Percentiles rank a stretch among this genome's conserved stretches.
These are phyloP conservation scores for Oxyscelio sp. DNA, from an alignment of 2,888 invertebrate genomes.

Conservation along the genomic window DNA sequence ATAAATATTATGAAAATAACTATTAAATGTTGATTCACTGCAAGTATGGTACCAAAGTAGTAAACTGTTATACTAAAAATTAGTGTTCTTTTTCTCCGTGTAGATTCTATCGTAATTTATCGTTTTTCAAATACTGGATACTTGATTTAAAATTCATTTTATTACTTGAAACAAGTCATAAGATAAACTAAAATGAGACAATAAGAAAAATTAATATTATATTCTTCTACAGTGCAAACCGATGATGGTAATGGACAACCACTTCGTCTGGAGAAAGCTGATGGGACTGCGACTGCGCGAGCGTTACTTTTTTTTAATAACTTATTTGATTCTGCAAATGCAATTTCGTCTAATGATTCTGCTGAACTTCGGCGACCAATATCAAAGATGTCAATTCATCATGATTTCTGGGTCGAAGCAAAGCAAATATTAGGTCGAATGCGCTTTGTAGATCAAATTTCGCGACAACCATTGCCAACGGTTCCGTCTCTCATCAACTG, in stretches of 20 bases:
- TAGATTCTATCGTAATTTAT: too few species aligned
- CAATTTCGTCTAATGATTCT: background rate
- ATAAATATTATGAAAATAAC: too few species aligned
- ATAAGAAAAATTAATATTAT: too few species aligned
- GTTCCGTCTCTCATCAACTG: conserved; percentile 14
- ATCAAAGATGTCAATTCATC: background rate
- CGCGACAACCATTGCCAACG: background rate
- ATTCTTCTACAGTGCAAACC: too few species aligned
- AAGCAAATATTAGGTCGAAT: background rate
- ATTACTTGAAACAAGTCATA: too few species aligned
- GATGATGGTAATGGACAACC: background rate
- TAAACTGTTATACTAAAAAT: too few species aligned
- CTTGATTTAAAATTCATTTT: too few species aligned
- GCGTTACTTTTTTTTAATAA: conserved; percentile 18
- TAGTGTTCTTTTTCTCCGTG: too few species aligned
- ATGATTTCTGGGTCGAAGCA: conserved; percentile 15
- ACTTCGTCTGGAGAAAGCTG: background rate
- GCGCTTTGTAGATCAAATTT: conserved; percentile 3
- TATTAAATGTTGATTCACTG: too few species aligned
- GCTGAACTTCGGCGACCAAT: conserved; percentile 23
- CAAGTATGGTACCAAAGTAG: too few species aligned
- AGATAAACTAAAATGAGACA: too few species aligned
- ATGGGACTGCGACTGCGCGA: background rate
- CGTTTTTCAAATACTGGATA: too few species aligned
- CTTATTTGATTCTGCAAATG: conserved; percentile 27